phyloP scores from a whole-genome alignment of 92 coral and sea anemone genomes.

The Paragorgia papillata region DNA sequence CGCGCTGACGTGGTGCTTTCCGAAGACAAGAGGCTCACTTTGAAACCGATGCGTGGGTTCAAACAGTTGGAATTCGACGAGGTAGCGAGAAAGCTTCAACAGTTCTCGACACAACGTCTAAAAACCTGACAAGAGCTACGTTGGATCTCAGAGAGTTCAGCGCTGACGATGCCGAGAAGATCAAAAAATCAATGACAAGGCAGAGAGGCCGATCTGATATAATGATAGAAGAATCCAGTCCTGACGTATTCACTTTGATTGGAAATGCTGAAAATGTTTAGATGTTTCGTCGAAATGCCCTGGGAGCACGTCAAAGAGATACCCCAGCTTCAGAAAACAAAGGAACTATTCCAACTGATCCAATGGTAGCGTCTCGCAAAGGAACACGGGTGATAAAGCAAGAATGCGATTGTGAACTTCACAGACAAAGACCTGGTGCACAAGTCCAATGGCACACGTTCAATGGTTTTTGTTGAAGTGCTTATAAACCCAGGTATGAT shows the following conservation, averaged over 20 bases:
- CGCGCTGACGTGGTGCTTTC: neutral
- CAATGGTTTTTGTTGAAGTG: too few species aligned
- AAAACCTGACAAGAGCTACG: neutral
- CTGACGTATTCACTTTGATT: neutral
- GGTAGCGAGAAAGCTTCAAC: neutral
- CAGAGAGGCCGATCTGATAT: neutral
- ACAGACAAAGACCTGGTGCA: slow-evolving; percentile 19
- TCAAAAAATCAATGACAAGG: neutral
- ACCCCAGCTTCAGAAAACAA: neutral
- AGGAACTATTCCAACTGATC: neutral
- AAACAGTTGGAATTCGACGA: neutral
- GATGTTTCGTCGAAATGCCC: neutral
- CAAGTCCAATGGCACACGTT: neutral
- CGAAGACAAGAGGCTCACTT: neutral
- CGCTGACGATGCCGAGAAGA: neutral
- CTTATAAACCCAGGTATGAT: too few species aligned
- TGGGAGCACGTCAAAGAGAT: neutral
- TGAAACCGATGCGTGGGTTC: neutral
- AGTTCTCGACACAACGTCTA: neutral
- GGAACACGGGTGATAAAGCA: neutral
- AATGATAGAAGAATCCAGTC: neutral
- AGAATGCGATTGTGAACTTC: slow-evolving; percentile 33
- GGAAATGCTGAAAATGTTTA: neutral
- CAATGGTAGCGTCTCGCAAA: slow-evolving; percentile 5
- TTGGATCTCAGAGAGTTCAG: neutral